phyloP scores from a whole-genome alignment of 1,140 invertebrate species.

The Physella acuta region DNA sequence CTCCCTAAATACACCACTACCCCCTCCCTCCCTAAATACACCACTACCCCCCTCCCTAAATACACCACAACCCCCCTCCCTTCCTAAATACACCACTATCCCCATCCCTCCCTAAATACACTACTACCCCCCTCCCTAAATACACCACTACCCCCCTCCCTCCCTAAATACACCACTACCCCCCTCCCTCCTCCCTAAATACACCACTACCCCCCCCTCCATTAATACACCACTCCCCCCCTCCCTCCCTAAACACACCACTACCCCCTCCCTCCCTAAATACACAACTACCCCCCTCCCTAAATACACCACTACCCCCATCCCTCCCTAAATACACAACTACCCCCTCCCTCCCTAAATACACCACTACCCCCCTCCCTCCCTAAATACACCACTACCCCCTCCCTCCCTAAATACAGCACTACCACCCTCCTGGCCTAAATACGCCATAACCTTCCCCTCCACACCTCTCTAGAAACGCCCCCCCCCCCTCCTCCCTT shows the following conservation, averaged over 20 bases:
- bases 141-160: neutral
- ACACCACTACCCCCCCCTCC: neutral
- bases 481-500: no score
- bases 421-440: neutral
- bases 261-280: no score
- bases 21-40: neutral
- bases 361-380: neutral
- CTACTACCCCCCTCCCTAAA: no score
- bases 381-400: neutral
- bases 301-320: no score
- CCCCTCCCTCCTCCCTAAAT: neutral
- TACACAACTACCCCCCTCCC: no score
- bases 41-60: no score
- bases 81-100: no score
- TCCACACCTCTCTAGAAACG: neutral
- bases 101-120: no score
- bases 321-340: neutral
- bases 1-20: neutral
- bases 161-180: neutral
- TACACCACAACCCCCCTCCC: no score
- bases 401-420: neutral
- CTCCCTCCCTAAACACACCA: no score
- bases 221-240: no score
- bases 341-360: neutral
- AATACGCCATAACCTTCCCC: neutral